A percentile compares a stretch with the other conserved stretches of the same genome.
phyloP scores from a whole-genome alignment of 2,113 vertebrate species.

The Anthoscopus minutus region DNA sequence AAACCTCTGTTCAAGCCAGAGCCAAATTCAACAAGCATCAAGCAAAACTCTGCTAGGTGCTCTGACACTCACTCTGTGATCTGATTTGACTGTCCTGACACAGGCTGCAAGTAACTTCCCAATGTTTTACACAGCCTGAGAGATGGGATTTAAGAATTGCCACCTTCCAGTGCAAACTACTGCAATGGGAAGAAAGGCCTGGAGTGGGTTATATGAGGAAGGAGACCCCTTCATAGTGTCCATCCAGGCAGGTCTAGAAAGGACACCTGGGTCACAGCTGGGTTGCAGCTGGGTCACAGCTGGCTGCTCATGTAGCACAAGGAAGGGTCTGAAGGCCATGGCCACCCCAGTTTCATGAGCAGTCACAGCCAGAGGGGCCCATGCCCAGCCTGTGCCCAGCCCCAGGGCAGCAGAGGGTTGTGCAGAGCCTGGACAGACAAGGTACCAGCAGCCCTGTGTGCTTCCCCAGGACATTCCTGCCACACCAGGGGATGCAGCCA shows the following conservation, averaged over 20 bases:
- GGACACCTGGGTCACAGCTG: not conserved
- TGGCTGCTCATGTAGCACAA: not conserved
- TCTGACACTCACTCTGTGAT: not conserved
- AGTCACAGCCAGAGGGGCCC: not conserved
- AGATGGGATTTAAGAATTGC: not conserved
- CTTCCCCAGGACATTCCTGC: not conserved
- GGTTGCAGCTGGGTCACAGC: not conserved
- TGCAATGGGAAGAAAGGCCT: not conserved
- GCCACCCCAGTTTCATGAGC: not conserved
- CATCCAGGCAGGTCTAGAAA: not conserved
- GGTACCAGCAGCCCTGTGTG: not conserved
- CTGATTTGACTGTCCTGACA: accelerated
- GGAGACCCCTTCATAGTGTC: not conserved
- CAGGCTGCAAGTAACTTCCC: not conserved
- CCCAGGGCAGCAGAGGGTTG: not conserved
- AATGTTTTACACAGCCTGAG: not conserved
- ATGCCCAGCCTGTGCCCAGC: accelerated
- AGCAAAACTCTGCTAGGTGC: not conserved
- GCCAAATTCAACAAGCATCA: not conserved
- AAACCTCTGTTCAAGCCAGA: not conserved
- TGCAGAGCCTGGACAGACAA: not conserved
- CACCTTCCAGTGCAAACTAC: not conserved
- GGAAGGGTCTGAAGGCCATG: not conserved
- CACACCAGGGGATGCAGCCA: accelerated
- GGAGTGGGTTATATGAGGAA: accelerated